Percentiles rank a stretch among this genome's conserved stretches.
Conservation (phyloP, 2,113 vertebrate genomes). For the Hassar affinis region DNA sequence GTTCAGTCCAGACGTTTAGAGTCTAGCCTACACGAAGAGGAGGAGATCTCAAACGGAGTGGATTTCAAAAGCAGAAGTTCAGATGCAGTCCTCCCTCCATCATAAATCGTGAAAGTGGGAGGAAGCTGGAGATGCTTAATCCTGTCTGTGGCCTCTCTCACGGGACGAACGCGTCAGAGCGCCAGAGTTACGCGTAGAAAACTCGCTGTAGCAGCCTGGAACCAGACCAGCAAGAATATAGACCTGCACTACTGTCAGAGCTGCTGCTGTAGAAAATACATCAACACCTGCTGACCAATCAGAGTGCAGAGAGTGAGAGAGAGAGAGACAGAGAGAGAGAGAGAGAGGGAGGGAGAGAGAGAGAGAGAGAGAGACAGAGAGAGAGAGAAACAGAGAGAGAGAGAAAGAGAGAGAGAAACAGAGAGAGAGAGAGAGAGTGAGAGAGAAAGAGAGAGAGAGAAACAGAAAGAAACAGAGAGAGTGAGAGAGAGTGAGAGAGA, state of each 20-base stretch:
- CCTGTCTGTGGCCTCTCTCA: background rate
- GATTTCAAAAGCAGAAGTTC: background rate
- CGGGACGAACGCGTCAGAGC: background rate
- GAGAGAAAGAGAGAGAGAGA: background rate
- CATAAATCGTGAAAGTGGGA: background rate
- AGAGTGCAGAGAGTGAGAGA: too few species aligned
- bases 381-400: too few species aligned
- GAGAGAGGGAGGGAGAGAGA: too few species aligned
- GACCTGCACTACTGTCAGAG: background rate
- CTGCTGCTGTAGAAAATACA: too few species aligned
- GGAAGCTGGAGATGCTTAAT: background rate
- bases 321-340: too few species aligned
- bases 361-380: background rate
- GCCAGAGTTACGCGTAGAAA: background rate
- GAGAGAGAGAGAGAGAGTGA: too few species aligned
- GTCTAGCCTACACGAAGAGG: background rate
- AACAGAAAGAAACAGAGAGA: too few species aligned
- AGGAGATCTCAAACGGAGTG: background rate
- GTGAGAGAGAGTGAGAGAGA: too few species aligned
- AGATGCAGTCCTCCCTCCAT: background rate
- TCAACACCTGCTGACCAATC: too few species aligned
- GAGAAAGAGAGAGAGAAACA: too few species aligned
- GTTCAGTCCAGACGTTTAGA: too few species aligned
- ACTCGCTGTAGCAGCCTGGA: background rate
- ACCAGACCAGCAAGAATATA: background rate